Base-by-base conservation (phyloP, 2,888 invertebrate species). In the Tuta absoluta region DNA sequence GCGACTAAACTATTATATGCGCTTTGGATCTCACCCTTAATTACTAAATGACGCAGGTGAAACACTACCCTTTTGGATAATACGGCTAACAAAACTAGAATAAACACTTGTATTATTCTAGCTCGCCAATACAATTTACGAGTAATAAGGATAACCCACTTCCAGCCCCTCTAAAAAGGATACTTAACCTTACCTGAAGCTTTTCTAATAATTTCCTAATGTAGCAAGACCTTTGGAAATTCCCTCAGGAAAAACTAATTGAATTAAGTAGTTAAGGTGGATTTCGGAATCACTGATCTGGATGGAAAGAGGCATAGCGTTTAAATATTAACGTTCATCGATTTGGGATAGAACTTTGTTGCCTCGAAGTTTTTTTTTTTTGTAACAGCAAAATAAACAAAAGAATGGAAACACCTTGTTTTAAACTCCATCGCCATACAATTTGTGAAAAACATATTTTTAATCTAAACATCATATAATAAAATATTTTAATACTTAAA, bases 211-310 rank as follows among this genome's bases (percentile, higher is more conserved):
- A 45, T 17, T 45, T 45, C n/a, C n/a, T 45, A 45, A 45, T 45
- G 45, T 45, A 17, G 5, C 45, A 17, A n/a, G 45, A n/a, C n/a
- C n/a, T 17, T 8, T 45, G n/a, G n/a, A 45, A 45, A 45, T 45
- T 45, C 45, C 45, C n/a, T 45, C n/a, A 45, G 45, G 45, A 45
- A 45, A 45, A 17, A 17, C 45, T 45, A 45, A 45, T n/a, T 45
- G 45, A 45, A 45, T 45, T 45, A 45, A n/a, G 33, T 14, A 37
- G 28, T 57, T 57, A 57, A 3, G 5, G 0, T 10, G n/a, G 17
- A 45, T 45, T 45, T 45, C 45, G 45, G n/a, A 17, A n/a, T 17
- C 45, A 17, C n/a, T n/a, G 45, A 45, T 45, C 17, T n/a, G n/a
- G 45, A n/a, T 17, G 45, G n/a, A 45, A 45, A 45, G n/a, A n/a